Evolutionary conservation across 2,888 invertebrate genomes (phyloP), one percentile per base, ranked within the genome.

Genomic region (Noctua comes): DNA sequence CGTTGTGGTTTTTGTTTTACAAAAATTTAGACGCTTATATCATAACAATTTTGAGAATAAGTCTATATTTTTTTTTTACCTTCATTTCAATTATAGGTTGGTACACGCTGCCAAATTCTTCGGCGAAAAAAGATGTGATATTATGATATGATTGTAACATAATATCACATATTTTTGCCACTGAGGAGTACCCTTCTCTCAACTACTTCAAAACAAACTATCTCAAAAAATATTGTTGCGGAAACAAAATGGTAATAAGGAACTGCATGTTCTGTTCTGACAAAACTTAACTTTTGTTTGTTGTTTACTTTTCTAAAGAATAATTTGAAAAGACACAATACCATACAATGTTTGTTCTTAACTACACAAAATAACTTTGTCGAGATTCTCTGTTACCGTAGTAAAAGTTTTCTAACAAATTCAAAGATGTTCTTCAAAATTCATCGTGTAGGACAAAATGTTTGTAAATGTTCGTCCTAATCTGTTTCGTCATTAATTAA

Each of bases 401-500:
- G 48, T 40, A 57, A 64, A 73, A 40, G 3, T 68, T 64, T 57
- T 59, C 36, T 27, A 31, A 43, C 10, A 71, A 74, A 59, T 80
- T 79, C 71, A 68, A 27, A 10, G 46, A 72, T 10, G 24, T 68
- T 71, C 46, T 62, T 40, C 10, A 27, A 31, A 79, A 46, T 66
- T 59, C 21, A 69, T 68, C 24, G 21, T n/a, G 51, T n/a, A 71
- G 36, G 21, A 46, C 24, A 43, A 59, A 70, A 68, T 48, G 16
- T 68, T 79, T 51, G 48, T 13, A 72, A 48, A 24, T 21, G n/a
- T 10, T 65, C 10, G 1, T 59, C 36, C 36, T 62, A 65, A 73
- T 68, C 36, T 74, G 24, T 77, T 68, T 31, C 65, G 36, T 76
- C 59, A 65, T 81, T 80, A 66, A 46, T 69, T 51, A 77, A 43